phyloP scores from a whole-genome alignment of 1,140 invertebrate genomes.

The Drosophila pseudoananassae region DNA sequence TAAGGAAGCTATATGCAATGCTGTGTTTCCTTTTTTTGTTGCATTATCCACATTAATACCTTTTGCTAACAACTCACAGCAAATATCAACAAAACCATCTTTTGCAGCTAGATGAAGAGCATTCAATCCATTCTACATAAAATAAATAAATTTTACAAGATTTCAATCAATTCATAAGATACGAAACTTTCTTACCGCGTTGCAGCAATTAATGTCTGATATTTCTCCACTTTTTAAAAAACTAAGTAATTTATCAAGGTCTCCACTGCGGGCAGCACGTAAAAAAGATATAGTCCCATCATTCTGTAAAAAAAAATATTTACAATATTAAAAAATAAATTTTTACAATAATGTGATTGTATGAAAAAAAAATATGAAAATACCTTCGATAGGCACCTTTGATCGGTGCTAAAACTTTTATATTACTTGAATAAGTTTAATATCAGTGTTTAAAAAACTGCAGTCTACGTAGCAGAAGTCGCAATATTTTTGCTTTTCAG shows the following conservation, averaged over 20 bases:
- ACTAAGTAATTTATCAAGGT: constrained; percentile 97
- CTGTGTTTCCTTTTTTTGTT: constrained; percentile 99
- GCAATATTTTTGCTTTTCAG: no score
- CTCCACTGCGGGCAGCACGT: constrained; percentile 97
- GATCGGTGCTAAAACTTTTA: no score
- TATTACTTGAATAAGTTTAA: no score
- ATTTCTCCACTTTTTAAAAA: constrained; percentile 94
- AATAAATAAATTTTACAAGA: constrained; percentile 63
- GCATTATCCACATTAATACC: constrained; percentile 97
- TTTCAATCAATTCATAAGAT: neutral
- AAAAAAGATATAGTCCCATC: constrained; percentile 94
- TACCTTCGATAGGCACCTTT: no score
- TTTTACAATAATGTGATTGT: no score
- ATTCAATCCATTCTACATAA: constrained; percentile 96
- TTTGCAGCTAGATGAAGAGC: constrained; percentile 99
- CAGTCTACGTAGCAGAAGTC: no score
- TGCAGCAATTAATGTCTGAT: constrained; percentile 98
- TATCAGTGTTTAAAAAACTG: no score
- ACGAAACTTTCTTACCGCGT: constrained; percentile 90
- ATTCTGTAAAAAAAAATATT: constrained; percentile 85
- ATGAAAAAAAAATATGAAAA: no score
- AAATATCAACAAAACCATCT: constrained; percentile 98
- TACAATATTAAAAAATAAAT: no score
- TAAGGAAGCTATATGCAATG: constrained; percentile 99
- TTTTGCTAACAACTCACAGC: constrained; percentile 94